Evolutionary conservation across 2,113 vertebrate genomes (phyloP), one percentile per base, ranked within the genome.

Genomic region (Oryzias javanicus): DNA sequence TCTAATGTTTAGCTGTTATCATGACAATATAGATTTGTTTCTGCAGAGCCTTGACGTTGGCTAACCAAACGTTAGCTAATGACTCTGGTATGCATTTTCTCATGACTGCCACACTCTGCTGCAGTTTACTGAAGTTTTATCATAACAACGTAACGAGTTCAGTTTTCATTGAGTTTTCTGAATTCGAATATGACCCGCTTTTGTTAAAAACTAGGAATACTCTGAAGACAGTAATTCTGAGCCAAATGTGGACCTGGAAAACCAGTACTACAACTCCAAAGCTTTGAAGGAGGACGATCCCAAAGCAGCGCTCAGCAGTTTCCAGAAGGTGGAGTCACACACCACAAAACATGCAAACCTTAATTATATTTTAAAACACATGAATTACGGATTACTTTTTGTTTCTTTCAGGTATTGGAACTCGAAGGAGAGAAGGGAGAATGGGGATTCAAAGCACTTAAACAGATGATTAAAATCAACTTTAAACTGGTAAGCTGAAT

Each of bases 381-480:
- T 1, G 14, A 8, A 17, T 7, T 1, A 1, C 16, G 0, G 52
- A 4, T 20, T 59, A 17, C 44, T 14, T n/a, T 47, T 19, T 12
- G 54, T 19, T 15, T 24, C 82, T 44, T 67, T 70, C 78, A 99
- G 97, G 97, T 99, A 64, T 89, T 99, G 92, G 97, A 99, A 64
- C 94, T 99, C 0, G 97, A 99, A 89, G 97, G 97, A 71, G 97
- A 99, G 88, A 99, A 99, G 78, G 97, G 97, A 88, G 97, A 99
- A 91, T 99, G 97, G 97, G 97, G 97, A 66, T 99, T 99, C 88
- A 99, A 99, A 93, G 97, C 97, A 76, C 85, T 99, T 82, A 99
- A 99, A 91, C 97, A 99, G 91, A 99, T 99, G 97, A 99, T 99
- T 86, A 99, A 99, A 91, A 99, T 99, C 87, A 99, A 99, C 88